Conservation (phyloP, 2,888 invertebrate species). For the Ectropis crepuscularia region DNA sequence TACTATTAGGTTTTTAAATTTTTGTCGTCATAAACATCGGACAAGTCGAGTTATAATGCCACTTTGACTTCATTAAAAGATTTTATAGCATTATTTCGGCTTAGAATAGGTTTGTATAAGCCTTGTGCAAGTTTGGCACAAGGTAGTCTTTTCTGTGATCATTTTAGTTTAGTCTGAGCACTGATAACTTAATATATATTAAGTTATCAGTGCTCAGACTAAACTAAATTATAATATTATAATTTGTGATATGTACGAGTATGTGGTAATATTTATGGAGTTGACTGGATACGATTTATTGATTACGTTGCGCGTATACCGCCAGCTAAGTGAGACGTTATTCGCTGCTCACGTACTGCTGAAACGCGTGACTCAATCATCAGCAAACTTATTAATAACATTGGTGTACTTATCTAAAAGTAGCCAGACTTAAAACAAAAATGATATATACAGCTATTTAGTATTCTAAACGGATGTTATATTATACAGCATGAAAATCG, state of each 20-base stretch:
- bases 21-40: no score
- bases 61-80: no score
- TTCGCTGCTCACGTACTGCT: constrained; percentile 28
- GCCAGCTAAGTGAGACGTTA: constrained; percentile 28
- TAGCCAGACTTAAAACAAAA: no score
- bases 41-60: no score
- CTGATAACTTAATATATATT: constrained; percentile 40
- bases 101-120: no score
- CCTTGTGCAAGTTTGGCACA: no score
- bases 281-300: constrained; percentile 36
- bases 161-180: constrained; percentile 13
- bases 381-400: constrained; percentile 8
- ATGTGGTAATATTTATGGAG: constrained; percentile 36
- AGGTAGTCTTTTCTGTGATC: constrained; percentile 2
- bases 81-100: no score
- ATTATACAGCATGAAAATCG: no score
- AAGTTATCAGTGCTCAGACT: constrained; percentile 35
- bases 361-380: constrained; percentile 33
- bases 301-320: constrained; percentile 25
- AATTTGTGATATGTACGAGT: no score
- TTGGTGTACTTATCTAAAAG: neutral
- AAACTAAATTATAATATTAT: no score
- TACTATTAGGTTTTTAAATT: no score
- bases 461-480: neutral
- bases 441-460: neutral